Evolutionary conservation across 2,797 vertebrate species (phyloP).

Genomic region (Enteromius unitaeniatus): DNA sequence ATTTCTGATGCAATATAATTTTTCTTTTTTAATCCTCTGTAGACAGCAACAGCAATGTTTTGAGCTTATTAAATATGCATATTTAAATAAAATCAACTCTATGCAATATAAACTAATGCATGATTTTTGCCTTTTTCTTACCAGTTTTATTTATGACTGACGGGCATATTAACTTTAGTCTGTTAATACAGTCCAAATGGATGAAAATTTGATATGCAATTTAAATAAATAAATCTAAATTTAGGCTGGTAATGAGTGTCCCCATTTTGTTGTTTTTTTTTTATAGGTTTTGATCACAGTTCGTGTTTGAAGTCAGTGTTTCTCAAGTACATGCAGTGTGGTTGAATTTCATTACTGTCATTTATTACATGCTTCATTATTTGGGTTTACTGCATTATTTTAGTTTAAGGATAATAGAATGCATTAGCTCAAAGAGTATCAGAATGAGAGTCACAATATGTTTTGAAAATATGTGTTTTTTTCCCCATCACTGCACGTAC

Average conservation of each 20-base stretch:
- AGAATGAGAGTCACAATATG: too few species aligned
- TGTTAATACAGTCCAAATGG: neutral
- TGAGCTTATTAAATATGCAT: neutral
- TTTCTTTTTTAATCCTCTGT: too few species aligned
- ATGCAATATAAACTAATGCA: neutral
- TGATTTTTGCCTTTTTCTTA: neutral
- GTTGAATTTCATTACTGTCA: too few species aligned
- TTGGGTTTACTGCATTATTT: too few species aligned
- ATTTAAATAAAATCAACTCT: neutral
- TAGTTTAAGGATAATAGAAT: too few species aligned
- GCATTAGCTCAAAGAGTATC: too few species aligned
- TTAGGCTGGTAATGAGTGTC: neutral
- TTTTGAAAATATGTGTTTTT: too few species aligned
- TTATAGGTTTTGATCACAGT: neutral
- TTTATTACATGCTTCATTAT: too few species aligned
- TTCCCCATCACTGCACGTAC: too few species aligned
- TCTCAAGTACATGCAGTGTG: slow-evolving; percentile 5
- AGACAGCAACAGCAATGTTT: too few species aligned
- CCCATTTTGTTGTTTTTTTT: neutral
- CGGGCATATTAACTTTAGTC: neutral
- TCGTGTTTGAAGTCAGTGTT: neutral
- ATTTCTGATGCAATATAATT: too few species aligned
- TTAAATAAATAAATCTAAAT: neutral
- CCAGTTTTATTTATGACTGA: neutral
- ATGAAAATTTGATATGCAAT: neutral